These are phyloP conservation scores for Microcebus griseorufus DNA, from an alignment of 2,113 vertebrate species.

Conservation along the genomic window DNA sequence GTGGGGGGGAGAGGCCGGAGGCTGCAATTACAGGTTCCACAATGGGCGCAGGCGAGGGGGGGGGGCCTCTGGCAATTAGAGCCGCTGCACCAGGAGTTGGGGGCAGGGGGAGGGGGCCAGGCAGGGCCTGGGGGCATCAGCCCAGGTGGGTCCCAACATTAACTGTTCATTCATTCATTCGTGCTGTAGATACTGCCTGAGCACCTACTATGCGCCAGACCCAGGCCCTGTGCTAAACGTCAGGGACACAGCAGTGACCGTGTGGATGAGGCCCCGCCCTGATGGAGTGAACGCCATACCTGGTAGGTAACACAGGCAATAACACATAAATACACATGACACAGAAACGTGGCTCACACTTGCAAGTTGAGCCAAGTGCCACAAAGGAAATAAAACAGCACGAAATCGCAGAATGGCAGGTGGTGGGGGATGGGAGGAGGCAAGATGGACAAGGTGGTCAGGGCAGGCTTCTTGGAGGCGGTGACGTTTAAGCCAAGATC, in stretches of 20 bases:
- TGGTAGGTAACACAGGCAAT: background rate
- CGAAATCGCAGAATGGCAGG: background rate
- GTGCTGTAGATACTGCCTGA: background rate
- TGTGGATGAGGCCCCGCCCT: rapidly evolving
- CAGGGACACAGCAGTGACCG: background rate
- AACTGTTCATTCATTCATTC: background rate
- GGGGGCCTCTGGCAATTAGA: conserved; percentile 1
- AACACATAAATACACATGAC: rapidly evolving
- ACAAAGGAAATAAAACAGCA: rapidly evolving
- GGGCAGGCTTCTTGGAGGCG: background rate
- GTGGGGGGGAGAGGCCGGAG: background rate
- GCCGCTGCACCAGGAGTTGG: rapidly evolving
- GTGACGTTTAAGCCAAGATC: background rate
- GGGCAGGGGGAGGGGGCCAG: background rate
- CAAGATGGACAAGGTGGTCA: background rate
- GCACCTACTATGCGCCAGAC: background rate
- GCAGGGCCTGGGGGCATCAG: background rate
- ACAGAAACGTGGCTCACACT: rapidly evolving
- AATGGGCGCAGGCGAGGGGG: background rate
- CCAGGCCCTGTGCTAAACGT: background rate
- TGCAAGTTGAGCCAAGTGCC: rapidly evolving
- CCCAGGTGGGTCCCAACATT: background rate
- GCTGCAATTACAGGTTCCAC: conserved; percentile 35
- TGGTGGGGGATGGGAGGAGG: background rate
- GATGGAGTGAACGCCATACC: rapidly evolving